Percentiles rank a stretch among this genome's conserved stretches.
phyloP scores from a whole-genome alignment of 2,113 vertebrate genomes.

The Microtus richardsoni region DNA sequence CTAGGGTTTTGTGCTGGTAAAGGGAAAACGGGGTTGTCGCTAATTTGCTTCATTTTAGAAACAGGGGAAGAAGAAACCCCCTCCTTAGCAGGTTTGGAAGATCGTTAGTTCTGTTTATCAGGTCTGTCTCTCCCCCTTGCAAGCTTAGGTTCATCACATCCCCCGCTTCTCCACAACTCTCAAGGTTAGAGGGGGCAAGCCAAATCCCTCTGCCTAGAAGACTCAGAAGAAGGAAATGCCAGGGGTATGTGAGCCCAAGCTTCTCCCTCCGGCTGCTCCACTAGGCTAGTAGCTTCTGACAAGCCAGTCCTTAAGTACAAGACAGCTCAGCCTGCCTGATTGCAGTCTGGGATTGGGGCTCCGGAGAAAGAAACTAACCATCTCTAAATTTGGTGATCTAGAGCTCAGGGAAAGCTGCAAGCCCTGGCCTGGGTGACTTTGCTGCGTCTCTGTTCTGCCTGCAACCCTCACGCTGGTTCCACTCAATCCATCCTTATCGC shows the following conservation, averaged over 20 bases:
- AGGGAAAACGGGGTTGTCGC: not conserved
- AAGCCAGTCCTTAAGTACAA: not conserved
- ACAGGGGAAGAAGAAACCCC: not conserved
- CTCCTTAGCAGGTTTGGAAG: constrained; percentile 49
- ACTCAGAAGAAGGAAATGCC: constrained; percentile 77
- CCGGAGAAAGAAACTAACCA: not conserved
- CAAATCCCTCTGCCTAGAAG: not conserved
- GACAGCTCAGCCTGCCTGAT: not conserved
- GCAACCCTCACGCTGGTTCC: not conserved
- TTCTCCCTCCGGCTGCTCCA: not conserved
- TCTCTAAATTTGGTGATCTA: not conserved
- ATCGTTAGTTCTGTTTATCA: not conserved
- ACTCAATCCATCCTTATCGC: not conserved
- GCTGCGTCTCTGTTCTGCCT: not conserved
- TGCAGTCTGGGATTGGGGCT: not conserved
- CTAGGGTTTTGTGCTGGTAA: not conserved
- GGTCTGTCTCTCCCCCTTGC: not conserved
- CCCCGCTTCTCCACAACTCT: not conserved
- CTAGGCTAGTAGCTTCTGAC: not conserved
- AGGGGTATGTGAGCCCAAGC: not conserved
- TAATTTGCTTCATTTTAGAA: not conserved
- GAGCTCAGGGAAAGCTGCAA: not conserved
- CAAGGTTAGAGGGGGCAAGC: not conserved
- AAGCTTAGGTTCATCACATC: not conserved
- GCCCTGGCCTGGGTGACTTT: not conserved